These are phyloP conservation scores for Zele albiditarsus DNA, from an alignment of 2,888 invertebrate genomes.

Conservation along the genomic window DNA sequence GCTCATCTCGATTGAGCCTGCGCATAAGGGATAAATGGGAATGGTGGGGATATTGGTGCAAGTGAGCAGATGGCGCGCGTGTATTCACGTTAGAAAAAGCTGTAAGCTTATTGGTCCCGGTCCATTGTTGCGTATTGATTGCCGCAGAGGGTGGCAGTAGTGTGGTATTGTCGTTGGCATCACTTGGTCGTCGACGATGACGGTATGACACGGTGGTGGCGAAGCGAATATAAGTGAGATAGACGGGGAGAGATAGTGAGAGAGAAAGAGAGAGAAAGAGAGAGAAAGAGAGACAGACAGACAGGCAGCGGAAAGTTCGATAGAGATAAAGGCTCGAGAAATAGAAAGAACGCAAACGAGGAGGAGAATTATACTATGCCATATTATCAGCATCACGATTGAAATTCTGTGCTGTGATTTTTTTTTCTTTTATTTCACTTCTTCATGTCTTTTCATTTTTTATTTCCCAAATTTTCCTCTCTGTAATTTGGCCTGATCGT, in stretches of 20 bases:
- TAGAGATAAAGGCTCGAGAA: background rate
- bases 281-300: background rate
- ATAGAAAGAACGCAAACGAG: background rate
- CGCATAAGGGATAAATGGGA: background rate
- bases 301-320: background rate
- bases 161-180: constrained; percentile 63
- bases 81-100: constrained; percentile 70
- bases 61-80: constrained; percentile 50
- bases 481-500: background rate
- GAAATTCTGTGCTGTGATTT: background rate
- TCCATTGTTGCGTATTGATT: constrained; percentile 73
- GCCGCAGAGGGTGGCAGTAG: constrained; percentile 63
- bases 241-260: background rate
- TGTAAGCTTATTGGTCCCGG: constrained; percentile 72
- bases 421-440: background rate
- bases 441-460: background rate
- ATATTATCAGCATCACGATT: background rate
- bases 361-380: background rate
- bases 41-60: background rate
- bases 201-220: constrained; percentile 62
- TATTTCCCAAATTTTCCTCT: background rate
- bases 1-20: background rate
- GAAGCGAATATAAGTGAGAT: constrained; percentile 48
- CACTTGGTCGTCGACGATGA: constrained; percentile 66
- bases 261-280: constrained; percentile 11